phyloP scores from a whole-genome alignment of 2,888 invertebrate genomes.

The Caenorhabditis afra region DNA sequence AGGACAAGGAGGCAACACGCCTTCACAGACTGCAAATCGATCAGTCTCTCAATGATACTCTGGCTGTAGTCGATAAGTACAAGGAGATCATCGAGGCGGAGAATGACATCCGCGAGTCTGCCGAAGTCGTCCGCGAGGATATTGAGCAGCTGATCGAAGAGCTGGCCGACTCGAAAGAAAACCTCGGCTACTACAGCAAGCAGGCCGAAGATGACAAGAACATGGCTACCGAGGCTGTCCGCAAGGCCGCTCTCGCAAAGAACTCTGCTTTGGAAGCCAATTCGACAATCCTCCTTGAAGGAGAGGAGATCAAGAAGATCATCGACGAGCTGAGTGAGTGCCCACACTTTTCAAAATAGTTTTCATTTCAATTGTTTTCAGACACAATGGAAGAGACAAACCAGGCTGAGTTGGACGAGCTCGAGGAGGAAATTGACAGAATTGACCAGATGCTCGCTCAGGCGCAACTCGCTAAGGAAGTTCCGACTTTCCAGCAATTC shows the following conservation, averaged over 20 bases:
- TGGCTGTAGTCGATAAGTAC: constrained; percentile 11
- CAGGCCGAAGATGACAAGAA: constrained; percentile 70
- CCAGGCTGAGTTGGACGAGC: constrained; percentile 80
- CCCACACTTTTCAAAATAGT: not conserved
- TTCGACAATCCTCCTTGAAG: constrained; percentile 59
- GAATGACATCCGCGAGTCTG: constrained; percentile 59
- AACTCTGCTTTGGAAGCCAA: constrained; percentile 70
- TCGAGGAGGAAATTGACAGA: constrained; percentile 80
- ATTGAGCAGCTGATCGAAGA: constrained; percentile 67
- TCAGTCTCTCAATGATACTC: constrained; percentile 2
- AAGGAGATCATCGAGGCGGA: constrained; percentile 48
- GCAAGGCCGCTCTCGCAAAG: constrained; percentile 70
- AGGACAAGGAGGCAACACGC: constrained; percentile 15
- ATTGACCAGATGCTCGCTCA: constrained; percentile 68
- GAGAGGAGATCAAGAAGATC: constrained; percentile 69
- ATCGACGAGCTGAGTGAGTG: constrained; percentile 65
- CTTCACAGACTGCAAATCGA: constrained; percentile 7
- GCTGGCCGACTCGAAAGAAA: constrained; percentile 60
- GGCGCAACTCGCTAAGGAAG: constrained; percentile 65
- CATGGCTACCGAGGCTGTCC: constrained; percentile 71
- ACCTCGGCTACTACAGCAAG: constrained; percentile 66
- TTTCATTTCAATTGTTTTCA: constrained; percentile 58
- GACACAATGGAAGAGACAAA: constrained; percentile 80
- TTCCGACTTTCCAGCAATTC: constrained; percentile 58
- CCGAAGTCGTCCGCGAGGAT: constrained; percentile 60